Conservation (phyloP, 2,797 vertebrate genomes). For the Lepilemur ruficaudatus region DNA sequence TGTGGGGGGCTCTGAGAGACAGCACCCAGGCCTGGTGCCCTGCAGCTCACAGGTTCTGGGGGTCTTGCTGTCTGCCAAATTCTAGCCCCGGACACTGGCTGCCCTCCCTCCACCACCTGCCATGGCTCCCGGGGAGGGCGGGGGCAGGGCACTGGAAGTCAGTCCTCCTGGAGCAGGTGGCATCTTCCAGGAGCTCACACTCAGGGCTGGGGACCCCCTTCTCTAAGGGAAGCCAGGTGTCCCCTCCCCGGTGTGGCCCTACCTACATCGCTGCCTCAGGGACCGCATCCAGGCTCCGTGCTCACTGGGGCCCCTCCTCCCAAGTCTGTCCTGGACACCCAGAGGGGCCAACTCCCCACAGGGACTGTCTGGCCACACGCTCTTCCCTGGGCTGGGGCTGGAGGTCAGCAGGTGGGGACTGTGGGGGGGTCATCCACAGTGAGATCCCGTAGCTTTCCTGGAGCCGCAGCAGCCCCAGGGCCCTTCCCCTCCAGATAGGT, state of each 20-base stretch:
- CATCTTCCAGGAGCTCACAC: not conserved
- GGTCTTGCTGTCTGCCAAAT: not conserved
- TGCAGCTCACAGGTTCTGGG: not conserved
- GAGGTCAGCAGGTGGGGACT: rapidly evolving
- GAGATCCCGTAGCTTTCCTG: not conserved
- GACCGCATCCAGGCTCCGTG: not conserved
- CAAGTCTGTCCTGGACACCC: not conserved
- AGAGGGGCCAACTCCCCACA: not conserved
- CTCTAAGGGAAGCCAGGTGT: not conserved
- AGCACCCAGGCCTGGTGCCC: not conserved
- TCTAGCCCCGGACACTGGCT: not conserved
- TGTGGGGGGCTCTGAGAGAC: rapidly evolving
- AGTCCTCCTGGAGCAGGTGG: not conserved
- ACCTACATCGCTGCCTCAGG: rapidly evolving
- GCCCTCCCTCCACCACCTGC: not conserved
- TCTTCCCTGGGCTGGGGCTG: not conserved
- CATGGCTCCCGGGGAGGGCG: not conserved
- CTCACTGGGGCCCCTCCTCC: too few species aligned
- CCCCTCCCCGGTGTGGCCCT: not conserved
- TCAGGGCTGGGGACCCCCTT: rapidly evolving
- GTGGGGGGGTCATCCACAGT: too few species aligned
- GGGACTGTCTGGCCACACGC: not conserved
- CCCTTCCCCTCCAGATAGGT: not conserved
- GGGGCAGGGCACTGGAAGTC: too few species aligned
- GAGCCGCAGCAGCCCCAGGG: not conserved